These are phyloP conservation scores for Meiosimyza decipiens DNA, from an alignment of 2,888 invertebrate species.

Conservation along the genomic window DNA sequence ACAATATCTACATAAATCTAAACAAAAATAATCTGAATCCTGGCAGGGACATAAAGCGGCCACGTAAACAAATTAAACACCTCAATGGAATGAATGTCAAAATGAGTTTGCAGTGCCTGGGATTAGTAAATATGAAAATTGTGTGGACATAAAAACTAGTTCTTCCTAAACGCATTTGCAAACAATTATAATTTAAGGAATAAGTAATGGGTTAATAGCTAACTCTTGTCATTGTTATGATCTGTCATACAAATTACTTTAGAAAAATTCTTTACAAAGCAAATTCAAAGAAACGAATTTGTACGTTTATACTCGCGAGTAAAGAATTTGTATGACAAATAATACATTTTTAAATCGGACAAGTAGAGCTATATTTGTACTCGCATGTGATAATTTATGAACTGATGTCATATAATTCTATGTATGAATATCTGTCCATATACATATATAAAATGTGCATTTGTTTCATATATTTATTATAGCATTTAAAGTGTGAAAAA, in stretches of 20 bases:
- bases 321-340: background rate
- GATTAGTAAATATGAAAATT: no score
- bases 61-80: no score
- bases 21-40: no score
- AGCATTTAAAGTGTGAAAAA: constrained; percentile 19
- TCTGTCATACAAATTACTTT: constrained; percentile 28
- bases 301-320: background rate
- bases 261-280: background rate
- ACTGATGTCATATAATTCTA: constrained; percentile 9
- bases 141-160: no score
- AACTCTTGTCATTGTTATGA: background rate
- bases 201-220: no score
- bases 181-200: no score
- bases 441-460: background rate
- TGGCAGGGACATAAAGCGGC: no score
- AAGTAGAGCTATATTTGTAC: background rate
- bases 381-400: background rate
- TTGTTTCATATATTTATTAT: background rate
- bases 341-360: constrained; percentile 5
- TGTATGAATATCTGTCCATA: background rate
- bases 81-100: no score
- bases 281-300: background rate
- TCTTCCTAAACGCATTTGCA: no score
- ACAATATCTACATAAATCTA: no score
- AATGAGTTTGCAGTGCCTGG: no score